Evolutionary conservation across 2,113 vertebrate species (phyloP).

Genomic region (Carettochelys insculpta): DNA sequence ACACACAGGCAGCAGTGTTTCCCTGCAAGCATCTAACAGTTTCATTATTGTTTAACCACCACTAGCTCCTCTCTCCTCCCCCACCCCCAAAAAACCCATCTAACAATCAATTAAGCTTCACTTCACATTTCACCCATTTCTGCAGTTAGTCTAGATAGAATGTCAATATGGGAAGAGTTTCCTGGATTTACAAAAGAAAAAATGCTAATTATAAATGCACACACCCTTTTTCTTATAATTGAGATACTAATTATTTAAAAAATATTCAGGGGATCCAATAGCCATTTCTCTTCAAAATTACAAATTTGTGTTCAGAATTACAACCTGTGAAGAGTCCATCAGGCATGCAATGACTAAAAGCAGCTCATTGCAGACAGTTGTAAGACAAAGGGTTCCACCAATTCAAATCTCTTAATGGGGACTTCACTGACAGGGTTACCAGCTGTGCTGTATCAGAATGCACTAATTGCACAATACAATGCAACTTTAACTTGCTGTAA

Average conservation of each 20-base stretch:
- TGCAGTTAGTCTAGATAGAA: slow-evolving; percentile 40
- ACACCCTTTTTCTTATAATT: slow-evolving; percentile 5
- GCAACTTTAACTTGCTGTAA: neutral
- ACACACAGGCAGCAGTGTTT: slow-evolving; percentile 73
- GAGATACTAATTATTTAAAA: neutral
- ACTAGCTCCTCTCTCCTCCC: too few species aligned
- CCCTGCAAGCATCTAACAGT: slow-evolving; percentile 58
- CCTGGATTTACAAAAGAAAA: neutral
- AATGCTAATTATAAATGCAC: slow-evolving; percentile 26
- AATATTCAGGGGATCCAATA: neutral
- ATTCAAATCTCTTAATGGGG: fast-evolving
- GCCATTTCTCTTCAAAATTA: neutral
- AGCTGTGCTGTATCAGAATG: fast-evolving
- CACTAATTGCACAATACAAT: fast-evolving
- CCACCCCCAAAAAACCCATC: slow-evolving; percentile 36
- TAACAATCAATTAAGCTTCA: slow-evolving; percentile 67
- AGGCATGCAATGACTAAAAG: slow-evolving; percentile 22
- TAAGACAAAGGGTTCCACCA: fast-evolving
- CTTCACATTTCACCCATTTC: slow-evolving; percentile 51
- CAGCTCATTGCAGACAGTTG: neutral
- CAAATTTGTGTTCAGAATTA: neutral
- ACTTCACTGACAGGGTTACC: neutral
- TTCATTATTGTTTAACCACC: slow-evolving; percentile 73
- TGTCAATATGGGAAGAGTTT: neutral
- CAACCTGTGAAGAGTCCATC: slow-evolving; percentile 1